Percentiles rank a stretch among this genome's conserved stretches.
Evolutionary conservation across 2,797 vertebrate species (phyloP).

Genomic region (Mormyrus hasselquistii): DNA sequence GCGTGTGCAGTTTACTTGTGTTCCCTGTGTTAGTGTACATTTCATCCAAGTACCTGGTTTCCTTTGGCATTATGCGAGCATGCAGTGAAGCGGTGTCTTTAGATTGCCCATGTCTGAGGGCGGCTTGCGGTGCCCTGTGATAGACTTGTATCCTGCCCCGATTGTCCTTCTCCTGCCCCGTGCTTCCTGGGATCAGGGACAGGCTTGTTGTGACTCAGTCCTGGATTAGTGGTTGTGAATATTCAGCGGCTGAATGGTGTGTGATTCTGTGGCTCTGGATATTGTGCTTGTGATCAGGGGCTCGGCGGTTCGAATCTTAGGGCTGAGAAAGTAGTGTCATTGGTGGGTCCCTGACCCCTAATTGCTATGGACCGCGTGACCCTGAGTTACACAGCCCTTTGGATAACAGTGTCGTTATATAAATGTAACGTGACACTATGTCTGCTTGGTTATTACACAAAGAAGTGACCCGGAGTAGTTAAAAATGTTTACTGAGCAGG

Average conservation of each 20-base stretch:
- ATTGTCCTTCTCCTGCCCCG: not conserved
- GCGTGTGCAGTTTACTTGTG: not conserved
- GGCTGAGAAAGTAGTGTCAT: not conserved
- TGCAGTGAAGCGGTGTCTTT: not conserved
- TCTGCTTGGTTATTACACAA: not conserved
- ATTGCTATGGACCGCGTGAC: not conserved
- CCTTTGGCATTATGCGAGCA: not conserved
- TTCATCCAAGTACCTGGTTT: not conserved
- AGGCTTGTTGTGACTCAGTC: not conserved
- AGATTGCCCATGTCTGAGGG: not conserved
- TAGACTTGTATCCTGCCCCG: not conserved
- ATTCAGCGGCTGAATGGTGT: not conserved
- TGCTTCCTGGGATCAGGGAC: not conserved
- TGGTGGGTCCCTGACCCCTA: not conserved
- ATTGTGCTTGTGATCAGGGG: not conserved
- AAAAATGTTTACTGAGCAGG: not conserved
- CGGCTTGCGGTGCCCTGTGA: not conserved
- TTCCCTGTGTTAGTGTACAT: not conserved
- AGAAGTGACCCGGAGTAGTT: not conserved
- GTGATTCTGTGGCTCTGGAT: not conserved
- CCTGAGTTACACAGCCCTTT: not conserved
- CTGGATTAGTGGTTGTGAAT: not conserved
- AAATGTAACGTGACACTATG: not conserved
- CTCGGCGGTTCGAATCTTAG: not conserved
- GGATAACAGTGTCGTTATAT: not conserved